Evolutionary conservation across 1,140 invertebrate species (phyloP).

Genomic region (Drosophila persimilis): DNA sequence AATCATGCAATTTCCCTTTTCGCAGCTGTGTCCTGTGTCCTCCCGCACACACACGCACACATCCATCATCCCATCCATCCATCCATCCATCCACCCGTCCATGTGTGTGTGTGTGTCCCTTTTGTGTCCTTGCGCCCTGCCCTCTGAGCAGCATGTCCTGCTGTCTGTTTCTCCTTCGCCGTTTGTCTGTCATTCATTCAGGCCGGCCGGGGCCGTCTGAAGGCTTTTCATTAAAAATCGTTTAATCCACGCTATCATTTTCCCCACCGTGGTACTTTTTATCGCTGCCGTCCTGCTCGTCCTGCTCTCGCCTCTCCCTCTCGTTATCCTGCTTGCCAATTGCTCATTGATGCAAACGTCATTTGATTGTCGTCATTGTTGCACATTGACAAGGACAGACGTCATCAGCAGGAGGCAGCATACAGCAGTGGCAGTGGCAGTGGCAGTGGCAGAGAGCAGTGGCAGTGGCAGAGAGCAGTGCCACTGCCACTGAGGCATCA

Average conservation of each 20-base stretch:
- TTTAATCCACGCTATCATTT: constrained; percentile 81
- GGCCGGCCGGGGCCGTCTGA: constrained; percentile 50
- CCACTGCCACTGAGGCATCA: not conserved
- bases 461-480: not conserved
- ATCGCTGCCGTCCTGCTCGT: not conserved
- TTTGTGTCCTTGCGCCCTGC: constrained; percentile 15
- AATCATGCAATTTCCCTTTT: constrained; percentile 76
- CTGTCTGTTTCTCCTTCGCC: constrained; percentile 27
- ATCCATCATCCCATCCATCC: not conserved
- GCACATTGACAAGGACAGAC: constrained; percentile 65
- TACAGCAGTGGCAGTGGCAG: not conserved
- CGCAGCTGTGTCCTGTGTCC: constrained; percentile 50
- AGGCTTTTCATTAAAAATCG: constrained; percentile 82
- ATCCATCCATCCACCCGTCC: not conserved
- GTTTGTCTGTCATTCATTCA: constrained; percentile 48
- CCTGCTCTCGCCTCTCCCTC: not conserved
- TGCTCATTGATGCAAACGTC: constrained; percentile 81
- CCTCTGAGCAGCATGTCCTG: not conserved
- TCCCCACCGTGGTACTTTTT: constrained; percentile 27
- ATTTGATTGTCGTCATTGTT: constrained; percentile 82
- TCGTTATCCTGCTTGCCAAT: constrained; percentile 65
- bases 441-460: not conserved
- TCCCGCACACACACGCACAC: no score
- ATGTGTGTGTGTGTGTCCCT: constrained; percentile 5
- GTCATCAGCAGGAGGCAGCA: constrained; percentile 21